Evolutionary conservation across 2,888 invertebrate genomes (phyloP), one percentile per base, ranked within the genome.

Genomic region (Drosophila fulvimacula): DNA sequence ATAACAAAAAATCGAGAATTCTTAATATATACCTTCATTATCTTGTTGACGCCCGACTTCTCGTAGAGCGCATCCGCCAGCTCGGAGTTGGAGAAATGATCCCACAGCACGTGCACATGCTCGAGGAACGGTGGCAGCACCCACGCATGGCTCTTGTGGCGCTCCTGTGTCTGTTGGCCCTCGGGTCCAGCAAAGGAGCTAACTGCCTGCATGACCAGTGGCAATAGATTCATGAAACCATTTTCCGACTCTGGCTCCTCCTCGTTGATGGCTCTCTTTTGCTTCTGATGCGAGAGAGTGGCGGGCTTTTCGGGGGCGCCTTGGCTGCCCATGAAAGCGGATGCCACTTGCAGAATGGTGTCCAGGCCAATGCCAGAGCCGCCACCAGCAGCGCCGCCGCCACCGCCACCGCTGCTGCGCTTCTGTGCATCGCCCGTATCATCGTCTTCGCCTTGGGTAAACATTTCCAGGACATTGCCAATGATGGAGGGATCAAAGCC

Each of bases 41-140:
- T 94, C 51, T 94, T 94, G 76, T 95, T 95, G 17, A 96, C 93
- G 0, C 96, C 96, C 1, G 96, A 94, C 74, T 95, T 96, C 83
- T 95, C 94, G 94, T 96, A 95, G 9, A 96, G 90, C 0, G 95
- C 94, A 88, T 94, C 95, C 0, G 96, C 96, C 19, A 97, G 93
- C 73, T 97, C 96, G 0, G 97, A 96, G 88, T 95, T 95, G 34
- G 95, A 94, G 85, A 97, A 96, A 71, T 96, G 94, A 75, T 97
- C 96, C 95, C 96, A 96, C 84, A 96, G 94, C 2, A 96, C 92
- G 90, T 96, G 96, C 2, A 95, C 90, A 76, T 95, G 94, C 82
- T 95, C 95, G 91, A 95, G 89, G 91, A 95, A 85, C 67, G 95
- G 96, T 0, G 96, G 96, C 72, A 97, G 91, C 79, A 95, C 95